Percentiles rank a stretch among this genome's conserved stretches.
These are phyloP conservation scores for Cerceris rybyensis DNA, from an alignment of 2,888 invertebrate species.

Conservation along the genomic window DNA sequence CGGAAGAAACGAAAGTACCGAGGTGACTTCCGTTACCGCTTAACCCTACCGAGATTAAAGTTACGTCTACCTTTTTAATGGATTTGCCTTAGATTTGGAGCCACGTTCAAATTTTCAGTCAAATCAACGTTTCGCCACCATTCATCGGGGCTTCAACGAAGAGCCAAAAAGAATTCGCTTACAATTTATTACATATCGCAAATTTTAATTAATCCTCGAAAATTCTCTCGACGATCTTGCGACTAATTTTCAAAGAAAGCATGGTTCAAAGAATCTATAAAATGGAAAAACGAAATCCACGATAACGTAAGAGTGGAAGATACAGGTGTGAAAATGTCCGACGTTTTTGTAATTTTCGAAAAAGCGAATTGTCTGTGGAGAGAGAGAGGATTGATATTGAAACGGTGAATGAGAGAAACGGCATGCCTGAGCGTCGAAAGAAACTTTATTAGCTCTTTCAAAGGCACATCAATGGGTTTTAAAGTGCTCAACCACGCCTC, in stretches of 20 bases:
- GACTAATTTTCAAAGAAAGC: no score
- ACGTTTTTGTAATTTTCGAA: background rate
- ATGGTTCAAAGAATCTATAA: no score
- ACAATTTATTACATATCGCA: background rate
- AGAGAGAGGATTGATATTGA: background rate
- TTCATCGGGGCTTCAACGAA: no score
- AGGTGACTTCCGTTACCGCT: conserved; percentile 27
- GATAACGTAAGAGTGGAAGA: no score
- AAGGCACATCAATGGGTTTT: conserved; percentile 36
- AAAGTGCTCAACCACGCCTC: conserved; percentile 53
- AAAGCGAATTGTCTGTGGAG: background rate
- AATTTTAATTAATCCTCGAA: no score
- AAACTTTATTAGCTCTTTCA: conserved; percentile 20
- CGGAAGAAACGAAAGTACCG: conserved; percentile 38
- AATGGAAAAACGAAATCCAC: no score
- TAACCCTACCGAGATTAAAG: background rate
- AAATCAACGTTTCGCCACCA: no score
- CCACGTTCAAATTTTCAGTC: no score
- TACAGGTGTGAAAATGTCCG: background rate
- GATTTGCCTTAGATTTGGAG: no score
- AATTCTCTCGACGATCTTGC: no score
- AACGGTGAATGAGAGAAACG: conserved; percentile 14
- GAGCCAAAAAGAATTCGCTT: background rate
- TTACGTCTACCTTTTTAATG: background rate
- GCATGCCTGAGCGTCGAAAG: background rate